A percentile compares a stretch with the other conserved stretches of the same genome.
Evolutionary conservation across 1,140 invertebrate species (phyloP).

Genomic region (Drosophila quadrilineata): DNA sequence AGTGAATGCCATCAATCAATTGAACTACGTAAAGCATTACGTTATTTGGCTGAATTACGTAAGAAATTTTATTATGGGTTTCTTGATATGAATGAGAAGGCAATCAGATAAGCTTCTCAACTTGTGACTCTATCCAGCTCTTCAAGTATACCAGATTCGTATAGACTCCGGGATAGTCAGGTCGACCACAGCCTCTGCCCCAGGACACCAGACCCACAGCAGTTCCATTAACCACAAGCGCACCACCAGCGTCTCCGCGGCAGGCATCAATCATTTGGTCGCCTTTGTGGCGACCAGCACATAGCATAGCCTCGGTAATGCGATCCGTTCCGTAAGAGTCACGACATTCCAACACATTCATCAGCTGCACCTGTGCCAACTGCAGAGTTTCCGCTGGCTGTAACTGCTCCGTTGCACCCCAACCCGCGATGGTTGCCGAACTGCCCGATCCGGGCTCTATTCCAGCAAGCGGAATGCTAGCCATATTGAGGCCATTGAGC

Average conservation of each 20-base stretch:
- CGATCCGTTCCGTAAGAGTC: constrained; percentile 12
- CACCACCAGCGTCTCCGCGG: not conserved
- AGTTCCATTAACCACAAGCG: not conserved
- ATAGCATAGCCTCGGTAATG: constrained; percentile 29
- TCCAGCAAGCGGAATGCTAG: not conserved
- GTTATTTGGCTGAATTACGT: not conserved
- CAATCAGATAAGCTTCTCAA: not conserved
- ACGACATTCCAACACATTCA: constrained; percentile 3
- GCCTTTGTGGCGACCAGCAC: constrained; percentile 1
- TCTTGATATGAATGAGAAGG: not conserved
- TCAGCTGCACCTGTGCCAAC: not conserved
- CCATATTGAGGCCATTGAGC: not conserved
- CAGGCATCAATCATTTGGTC: not conserved
- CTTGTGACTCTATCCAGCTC: not conserved
- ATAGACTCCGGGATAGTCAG: constrained; percentile 6
- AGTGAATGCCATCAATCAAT: not conserved
- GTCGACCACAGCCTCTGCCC: not conserved
- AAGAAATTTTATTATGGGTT: not conserved
- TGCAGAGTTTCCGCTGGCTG: not conserved
- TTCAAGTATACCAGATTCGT: constrained; percentile 1
- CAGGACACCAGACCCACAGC: constrained; percentile 3
- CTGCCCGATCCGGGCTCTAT: not conserved
- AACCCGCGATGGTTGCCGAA: not conserved
- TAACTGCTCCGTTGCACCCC: not conserved
- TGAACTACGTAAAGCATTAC: not conserved